Base-by-base conservation (phyloP, 1,140 invertebrate species). In the Magallana gigas region DNA sequence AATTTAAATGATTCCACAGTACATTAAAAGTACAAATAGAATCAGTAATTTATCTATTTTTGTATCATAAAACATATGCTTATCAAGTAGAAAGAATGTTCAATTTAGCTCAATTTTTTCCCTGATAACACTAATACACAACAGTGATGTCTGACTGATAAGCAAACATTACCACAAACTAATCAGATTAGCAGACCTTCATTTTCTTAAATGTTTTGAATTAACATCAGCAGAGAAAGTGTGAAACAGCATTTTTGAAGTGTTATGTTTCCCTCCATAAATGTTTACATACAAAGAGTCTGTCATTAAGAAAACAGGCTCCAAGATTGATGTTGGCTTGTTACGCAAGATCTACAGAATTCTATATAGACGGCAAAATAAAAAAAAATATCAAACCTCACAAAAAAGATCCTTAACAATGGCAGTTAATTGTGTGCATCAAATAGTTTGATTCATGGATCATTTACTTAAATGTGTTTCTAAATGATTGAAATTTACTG, bases 301-400 rank as follows among this genome's bases (percentile, higher is more conserved):
- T 76, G 68, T 76, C 68, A 29, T 29, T 16, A 64, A 18, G 36
- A 29, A 76, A 76, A 18, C 18, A 12, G 36, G 8, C 9, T 76
- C 68, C 68, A 36, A 76, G 68, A 48, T 76, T 76, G 68, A 76
- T 76, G 68, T 76, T 81, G 57, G 71, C 76, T 81, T 60, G 85
- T 86, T 76, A 81, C 64, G 59, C 76, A 86, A 57, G 56, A 81
- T 71, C 60, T 81, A 86, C n/a, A 86, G 71, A 48, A 48, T 48
- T 64, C 60, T 29, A 76, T 76, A 29, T 23, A 9, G 23, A 29
- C 68, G 36, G 36, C 68, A 76, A 48, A 48, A 48, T 48, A 48
- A 48, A 23, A 23, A 23, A 71, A 71, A 76, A 76, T 29, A 76
- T 76, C 68, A 76, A 29, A 76, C 68, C 36, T 1, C 18, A 76